Base-by-base conservation (phyloP, 2,113 vertebrate species). In the Xyrauchen texanus region DNA sequence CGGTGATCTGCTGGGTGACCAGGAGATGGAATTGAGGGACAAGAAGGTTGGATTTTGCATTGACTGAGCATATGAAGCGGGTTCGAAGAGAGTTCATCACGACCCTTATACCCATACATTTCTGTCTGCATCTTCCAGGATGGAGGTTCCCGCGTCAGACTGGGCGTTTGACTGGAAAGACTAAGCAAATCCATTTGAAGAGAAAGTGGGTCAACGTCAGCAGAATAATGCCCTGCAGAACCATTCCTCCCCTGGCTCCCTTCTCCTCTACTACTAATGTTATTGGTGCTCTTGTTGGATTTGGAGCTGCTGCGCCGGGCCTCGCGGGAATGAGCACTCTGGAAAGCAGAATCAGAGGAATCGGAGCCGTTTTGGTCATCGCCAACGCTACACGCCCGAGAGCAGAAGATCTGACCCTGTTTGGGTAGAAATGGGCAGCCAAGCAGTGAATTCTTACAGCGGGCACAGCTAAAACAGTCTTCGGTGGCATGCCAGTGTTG, bases 401-500 rank as follows among this genome's bases (percentile, higher is more conserved):
- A 99, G 86, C 98, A 99, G 91, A 98, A 99, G 85, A 99, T 99
- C 87, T 98, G 97, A 21, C 97, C 98, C 88, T 98, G 97, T 86
- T 98, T 98, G 15, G 98, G 98, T 75, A 99, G 92, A 88, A 99
- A 99, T 0, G 98, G 97, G 5, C 96, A 95, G 6, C 98, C 98
- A 58, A 99, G 93, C 45, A 99, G 93, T 0, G 98, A 98, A 53
- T 96, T 95, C 90, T 98, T 99, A 87, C 98, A 99, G 83, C 96
- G 96, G 0, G 96, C 96, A 0, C 98, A 99, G 89, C 97, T 97
- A 89, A 99, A 99, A 81, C 98, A 99, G 85, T 92, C 91, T 87
- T 99, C 98, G 0, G 96, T 97, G 86, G 98, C 98, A 0, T 99
- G 98, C 98, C 98, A 99, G 89, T 99, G 98, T 74, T 99, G 98